Base-by-base conservation (phyloP, 2,797 vertebrate species). In the Mergus octosetaceus region DNA sequence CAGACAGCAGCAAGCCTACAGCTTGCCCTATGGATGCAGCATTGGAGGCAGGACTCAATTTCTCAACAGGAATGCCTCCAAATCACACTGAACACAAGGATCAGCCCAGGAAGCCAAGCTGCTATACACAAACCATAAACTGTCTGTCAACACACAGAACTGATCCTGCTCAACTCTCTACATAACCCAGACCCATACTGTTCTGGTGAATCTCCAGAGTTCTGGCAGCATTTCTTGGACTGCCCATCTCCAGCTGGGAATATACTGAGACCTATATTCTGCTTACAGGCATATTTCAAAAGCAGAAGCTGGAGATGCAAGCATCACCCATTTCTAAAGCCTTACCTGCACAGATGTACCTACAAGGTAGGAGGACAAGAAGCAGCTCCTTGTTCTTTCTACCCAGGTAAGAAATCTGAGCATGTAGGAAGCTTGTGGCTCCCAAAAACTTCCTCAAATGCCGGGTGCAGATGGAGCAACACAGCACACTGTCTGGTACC, bases 41-140 rank as follows among this genome's bases (percentile, higher is more conserved):
- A 49, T 57, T 61, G n/a, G 41, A 88, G 8, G 19, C 58, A 70
- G 71, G 71, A 21, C 47, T 85, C 60, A 53, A 0, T 82, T 85
- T 79, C 78, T 85, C 28, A 18, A 24, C 32, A 87, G 68, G 12
- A 87, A 76, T 71, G n/a, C 39, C 36, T 89, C 28, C 62, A 76
- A 75, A 87, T 74, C 68, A 41, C 47, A 27, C 30, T 57, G 72
- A 45, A 89, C 20, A 61, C 39, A 49, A 73, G 51, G 58, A 82
- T 61, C 60, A 57, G 15, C 39, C 74, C 80, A 53, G 87, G 36
- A 87, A 85, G 11, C 54, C 57, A 66, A 83, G 45, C 49, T 72
- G 57, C 38, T 92, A 4, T 80, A 89, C 28, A 84, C 89, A 91
- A 95, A 81, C 70, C 32, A 18, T 68, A 85, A 93, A 87, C 22